Evolutionary conservation across 2,888 invertebrate species (phyloP).

Genomic region (Drosophila phalerata): DNA sequence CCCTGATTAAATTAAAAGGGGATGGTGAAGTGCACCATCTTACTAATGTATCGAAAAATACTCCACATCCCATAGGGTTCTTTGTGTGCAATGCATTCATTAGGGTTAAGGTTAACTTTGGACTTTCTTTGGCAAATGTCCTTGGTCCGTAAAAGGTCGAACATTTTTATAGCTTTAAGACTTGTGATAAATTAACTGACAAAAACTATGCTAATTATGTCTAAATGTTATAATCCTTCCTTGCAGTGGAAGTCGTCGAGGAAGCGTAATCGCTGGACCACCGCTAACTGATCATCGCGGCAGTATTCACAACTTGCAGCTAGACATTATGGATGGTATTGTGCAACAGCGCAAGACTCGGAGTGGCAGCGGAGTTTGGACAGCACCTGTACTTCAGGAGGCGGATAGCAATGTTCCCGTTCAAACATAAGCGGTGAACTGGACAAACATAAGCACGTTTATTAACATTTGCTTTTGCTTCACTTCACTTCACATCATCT

Average conservation of each 20-base stretch:
- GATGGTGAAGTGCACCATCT: too few relatives aligned
- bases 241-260: constrained; percentile 83
- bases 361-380: constrained; percentile 89
- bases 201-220: background rate
- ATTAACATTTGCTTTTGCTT: constrained; percentile 15
- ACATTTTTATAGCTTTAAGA: background rate
- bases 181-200: background rate
- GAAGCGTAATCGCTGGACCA: constrained; percentile 87
- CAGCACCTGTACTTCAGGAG: constrained; percentile 86
- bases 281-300: constrained; percentile 91
- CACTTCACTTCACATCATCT: background rate
- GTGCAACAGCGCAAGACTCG: constrained; percentile 91
- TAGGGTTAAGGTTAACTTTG: too few relatives aligned
- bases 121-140: too few relatives aligned
- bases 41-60: too few relatives aligned
- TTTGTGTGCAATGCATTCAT: too few relatives aligned
- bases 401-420: constrained; percentile 84
- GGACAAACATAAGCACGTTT: constrained; percentile 35
- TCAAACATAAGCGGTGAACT: constrained; percentile 81
- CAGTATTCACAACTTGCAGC: constrained; percentile 92
- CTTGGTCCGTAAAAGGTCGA: background rate
- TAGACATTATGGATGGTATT: constrained; percentile 96
- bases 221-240: background rate
- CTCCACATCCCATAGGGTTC: too few relatives aligned
- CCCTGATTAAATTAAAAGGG: too few relatives aligned